Evolutionary conservation across 2,113 vertebrate species (phyloP).

Genomic region (Odobenus rosmarus): DNA sequence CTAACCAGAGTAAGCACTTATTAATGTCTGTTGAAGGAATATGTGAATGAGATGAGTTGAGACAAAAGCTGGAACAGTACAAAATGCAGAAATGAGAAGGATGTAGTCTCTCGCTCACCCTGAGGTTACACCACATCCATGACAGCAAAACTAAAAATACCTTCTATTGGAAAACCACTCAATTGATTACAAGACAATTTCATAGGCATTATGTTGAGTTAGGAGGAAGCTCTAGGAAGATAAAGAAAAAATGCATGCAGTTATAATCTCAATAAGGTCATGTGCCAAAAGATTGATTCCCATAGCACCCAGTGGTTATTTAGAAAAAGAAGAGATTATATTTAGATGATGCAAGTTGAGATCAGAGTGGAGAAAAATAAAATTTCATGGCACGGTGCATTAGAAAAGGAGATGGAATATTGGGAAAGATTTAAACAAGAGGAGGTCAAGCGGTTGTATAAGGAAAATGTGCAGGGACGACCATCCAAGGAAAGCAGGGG

Average conservation of each 20-base stretch:
- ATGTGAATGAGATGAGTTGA: background rate
- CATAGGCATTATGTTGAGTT: background rate
- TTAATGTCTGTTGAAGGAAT: background rate
- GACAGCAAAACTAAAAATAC: background rate
- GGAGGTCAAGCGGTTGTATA: rapidly evolving
- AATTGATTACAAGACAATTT: background rate
- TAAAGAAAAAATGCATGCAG: background rate
- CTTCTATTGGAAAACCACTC: background rate
- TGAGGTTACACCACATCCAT: background rate
- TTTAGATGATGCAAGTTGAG: background rate
- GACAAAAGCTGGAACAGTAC: background rate
- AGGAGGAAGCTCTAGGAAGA: background rate
- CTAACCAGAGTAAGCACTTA: background rate
- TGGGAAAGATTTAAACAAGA: background rate
- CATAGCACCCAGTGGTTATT: conserved; percentile 4
- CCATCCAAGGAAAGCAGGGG: background rate
- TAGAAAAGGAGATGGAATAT: background rate
- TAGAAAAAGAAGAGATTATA: background rate
- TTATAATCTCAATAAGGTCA: background rate
- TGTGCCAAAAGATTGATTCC: background rate
- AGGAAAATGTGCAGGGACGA: background rate
- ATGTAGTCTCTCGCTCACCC: background rate
- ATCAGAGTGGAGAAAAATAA: background rate
- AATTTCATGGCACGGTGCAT: background rate
- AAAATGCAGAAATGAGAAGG: background rate